Conservation (phyloP, 2,888 invertebrate species). For the Sarcophaga rosellei region DNA sequence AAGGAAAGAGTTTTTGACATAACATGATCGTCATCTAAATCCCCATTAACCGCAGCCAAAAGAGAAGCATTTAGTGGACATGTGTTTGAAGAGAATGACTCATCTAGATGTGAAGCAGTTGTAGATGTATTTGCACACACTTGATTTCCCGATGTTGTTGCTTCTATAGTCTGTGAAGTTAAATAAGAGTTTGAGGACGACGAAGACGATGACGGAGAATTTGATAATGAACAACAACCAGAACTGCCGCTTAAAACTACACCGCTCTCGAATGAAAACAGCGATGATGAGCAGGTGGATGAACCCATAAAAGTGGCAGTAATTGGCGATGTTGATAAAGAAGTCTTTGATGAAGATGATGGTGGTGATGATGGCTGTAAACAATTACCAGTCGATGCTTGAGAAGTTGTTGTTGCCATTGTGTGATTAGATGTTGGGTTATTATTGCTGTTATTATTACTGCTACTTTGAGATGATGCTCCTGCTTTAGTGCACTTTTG, state of each 20-base stretch:
- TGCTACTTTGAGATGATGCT: constrained; percentile 6
- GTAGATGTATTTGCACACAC: constrained; percentile 63
- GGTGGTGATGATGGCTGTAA: constrained; percentile 59
- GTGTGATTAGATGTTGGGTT: constrained; percentile 15
- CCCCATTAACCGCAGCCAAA: constrained; percentile 55
- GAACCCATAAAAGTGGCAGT: constrained; percentile 45
- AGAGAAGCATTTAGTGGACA: constrained; percentile 58
- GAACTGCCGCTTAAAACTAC: constrained; percentile 64
- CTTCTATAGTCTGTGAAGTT: constrained; percentile 46
- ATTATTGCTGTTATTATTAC: constrained; percentile 4
- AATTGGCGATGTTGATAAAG: constrained; percentile 46
- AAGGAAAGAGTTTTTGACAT: constrained; percentile 22
- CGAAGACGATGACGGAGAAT: constrained; percentile 57
- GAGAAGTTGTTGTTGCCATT: constrained; percentile 4
- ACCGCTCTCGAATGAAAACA: constrained; percentile 62
- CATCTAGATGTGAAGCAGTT: constrained; percentile 22
- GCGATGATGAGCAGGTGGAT: constrained; percentile 39
- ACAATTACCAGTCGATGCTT: constrained; percentile 39
- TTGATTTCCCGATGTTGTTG: constrained; percentile 61
- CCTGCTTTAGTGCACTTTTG: constrained; percentile 30
- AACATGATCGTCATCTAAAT: constrained; percentile 43
- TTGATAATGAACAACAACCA: constrained; percentile 54
- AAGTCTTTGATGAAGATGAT: constrained; percentile 57
- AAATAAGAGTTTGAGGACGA: constrained; percentile 54
- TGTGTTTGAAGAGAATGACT: constrained; percentile 39